Evolutionary conservation across 2,113 vertebrate genomes (phyloP).

Genomic region (Aegypius monachus): DNA sequence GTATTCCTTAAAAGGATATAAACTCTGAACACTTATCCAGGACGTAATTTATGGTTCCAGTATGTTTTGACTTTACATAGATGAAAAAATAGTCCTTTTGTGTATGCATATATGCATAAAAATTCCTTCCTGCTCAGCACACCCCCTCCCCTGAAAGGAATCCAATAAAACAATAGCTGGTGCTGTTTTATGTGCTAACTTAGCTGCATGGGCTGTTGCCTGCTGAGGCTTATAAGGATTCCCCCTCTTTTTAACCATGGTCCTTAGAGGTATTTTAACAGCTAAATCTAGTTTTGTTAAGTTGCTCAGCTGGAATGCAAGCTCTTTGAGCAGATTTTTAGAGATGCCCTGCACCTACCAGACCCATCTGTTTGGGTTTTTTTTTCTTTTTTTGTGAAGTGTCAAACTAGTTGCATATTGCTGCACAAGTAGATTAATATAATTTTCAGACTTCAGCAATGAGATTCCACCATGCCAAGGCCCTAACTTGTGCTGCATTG

Average conservation of each 20-base stretch:
- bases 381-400: background rate
- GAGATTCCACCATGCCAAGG: background rate
- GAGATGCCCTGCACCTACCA: background rate
- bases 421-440: background rate
- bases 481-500: background rate
- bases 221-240: background rate
- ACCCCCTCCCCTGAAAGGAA: background rate
- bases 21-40: background rate
- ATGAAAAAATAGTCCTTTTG: slow-evolving; percentile 36
- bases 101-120: slow-evolving; percentile 46
- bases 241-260: background rate
- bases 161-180: slow-evolving; percentile 30
- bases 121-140: background rate
- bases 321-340: background rate
- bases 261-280: background rate
- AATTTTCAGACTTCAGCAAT: background rate
- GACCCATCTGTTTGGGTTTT: background rate
- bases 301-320: background rate
- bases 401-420: background rate
- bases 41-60: slow-evolving; percentile 48
- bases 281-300: background rate
- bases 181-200: background rate
- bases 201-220: background rate
- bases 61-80: slow-evolving; percentile 52
- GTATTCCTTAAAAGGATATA: slow-evolving; percentile 57